These are phyloP conservation scores for Apotomis betuletana DNA, from an alignment of 2,888 invertebrate species.

Conservation along the genomic window DNA sequence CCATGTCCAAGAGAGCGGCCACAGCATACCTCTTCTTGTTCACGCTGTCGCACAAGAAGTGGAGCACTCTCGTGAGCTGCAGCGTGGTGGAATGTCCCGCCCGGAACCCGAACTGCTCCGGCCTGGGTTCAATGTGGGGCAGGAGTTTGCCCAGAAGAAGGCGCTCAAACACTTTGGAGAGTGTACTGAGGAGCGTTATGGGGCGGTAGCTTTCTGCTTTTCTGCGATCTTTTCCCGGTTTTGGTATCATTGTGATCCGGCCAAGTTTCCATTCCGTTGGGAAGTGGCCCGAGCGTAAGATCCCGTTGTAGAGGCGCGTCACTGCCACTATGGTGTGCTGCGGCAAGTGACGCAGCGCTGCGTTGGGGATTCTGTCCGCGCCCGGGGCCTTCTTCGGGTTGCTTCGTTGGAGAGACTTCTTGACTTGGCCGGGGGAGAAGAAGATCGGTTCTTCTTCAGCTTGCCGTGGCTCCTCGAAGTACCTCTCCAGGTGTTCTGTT, in stretches of 20 bases:
- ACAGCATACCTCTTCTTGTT: background rate
- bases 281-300: slow-evolving; percentile 29
- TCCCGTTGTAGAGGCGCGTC: background rate
- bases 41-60: background rate
- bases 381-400: slow-evolving; percentile 24
- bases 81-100: slow-evolving; percentile 28
- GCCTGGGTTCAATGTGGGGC: slow-evolving; percentile 1
- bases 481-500: background rate
- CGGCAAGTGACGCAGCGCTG: background rate
- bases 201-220: slow-evolving; percentile 24
- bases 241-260: slow-evolving; percentile 19
- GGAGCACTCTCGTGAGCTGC: slow-evolving; percentile 17
- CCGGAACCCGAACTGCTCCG: slow-evolving; percentile 32
- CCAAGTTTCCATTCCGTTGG: slow-evolving; percentile 35
- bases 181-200: slow-evolving; percentile 5
- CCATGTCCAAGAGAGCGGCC: slow-evolving; percentile 1
- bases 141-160: background rate
- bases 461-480: background rate
- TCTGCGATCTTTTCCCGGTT: too few species aligned
- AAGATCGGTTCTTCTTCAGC: background rate
- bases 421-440: slow-evolving; percentile 16
- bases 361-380: slow-evolving; percentile 14
- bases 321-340: slow-evolving; percentile 6
- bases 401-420: too few species aligned
- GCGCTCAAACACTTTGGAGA: too few species aligned